Evolutionary conservation across 2,888 invertebrate species (phyloP), one percentile per base, ranked within the genome.

Genomic region (Herminia tarsipennalis): DNA sequence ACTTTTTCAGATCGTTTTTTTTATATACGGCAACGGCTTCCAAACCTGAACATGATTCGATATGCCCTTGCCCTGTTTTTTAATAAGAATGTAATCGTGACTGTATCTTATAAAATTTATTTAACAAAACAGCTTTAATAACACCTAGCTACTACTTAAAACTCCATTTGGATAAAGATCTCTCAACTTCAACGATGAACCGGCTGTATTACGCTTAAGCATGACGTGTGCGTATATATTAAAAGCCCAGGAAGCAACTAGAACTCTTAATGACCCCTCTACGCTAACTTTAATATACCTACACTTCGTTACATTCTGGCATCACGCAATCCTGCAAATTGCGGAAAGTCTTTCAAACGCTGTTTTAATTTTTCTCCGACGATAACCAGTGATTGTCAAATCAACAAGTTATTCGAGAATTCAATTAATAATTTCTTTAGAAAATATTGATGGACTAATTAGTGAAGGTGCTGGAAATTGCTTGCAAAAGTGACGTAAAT

Each of bases 251-350:
- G 50, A 70, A 69, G 48, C 53, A 63, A 66, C 54, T 62, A 54
- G 35, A 66, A 48, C 55, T 47, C 53, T 52, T 70, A 70, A 68
- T 68, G 58, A 63, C 51, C 60, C 49, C 38, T 35, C 39, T 38
- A 46, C 49, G 52, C 60, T 37, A 63, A 68, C 51, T 66, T 66
- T 59, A 66, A 70, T 61, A 60, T 65, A n/a, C n/a, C n/a, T n/a
- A 65, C 58, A 60, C 60, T 56, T 46, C 44, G 41, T 54, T 65
- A 50, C 50, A 39, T 54, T 50, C 40, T 22, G 51, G 24, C 34
- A 56, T 52, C 62, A 66, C 66, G 69, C 69, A 10, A 66, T 22
- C 50, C 43, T 25, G 30, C 37, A 50, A 43, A 57, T 55, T 55
- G 49, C 46, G 35, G 32, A 42, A 53, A 46, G 45, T 46, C 54